Conservation (phyloP, 2,797 vertebrate genomes). For the Tamandua tetradactyla region DNA sequence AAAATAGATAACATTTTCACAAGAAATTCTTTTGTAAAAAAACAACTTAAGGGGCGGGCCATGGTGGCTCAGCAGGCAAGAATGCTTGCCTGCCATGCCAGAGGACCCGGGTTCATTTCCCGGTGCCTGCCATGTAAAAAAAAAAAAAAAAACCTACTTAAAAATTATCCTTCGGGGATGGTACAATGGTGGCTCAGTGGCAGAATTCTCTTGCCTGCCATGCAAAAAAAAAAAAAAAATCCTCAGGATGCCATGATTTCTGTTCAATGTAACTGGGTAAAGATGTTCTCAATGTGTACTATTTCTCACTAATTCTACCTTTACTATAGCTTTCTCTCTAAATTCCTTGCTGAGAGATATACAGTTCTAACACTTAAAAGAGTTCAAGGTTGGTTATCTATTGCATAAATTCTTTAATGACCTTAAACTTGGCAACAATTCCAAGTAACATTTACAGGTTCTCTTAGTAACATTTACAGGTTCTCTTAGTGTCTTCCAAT, state of each 20-base stretch:
- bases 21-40: constrained; percentile 9
- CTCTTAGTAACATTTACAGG: background rate
- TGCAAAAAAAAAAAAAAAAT: too few relatives aligned
- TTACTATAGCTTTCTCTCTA: background rate
- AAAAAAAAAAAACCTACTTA: too few relatives aligned
- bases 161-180: too few relatives aligned
- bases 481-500: background rate
- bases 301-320: background rate
- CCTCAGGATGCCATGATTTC: background rate
- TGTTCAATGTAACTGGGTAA: background rate
- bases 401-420: background rate
- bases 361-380: background rate
- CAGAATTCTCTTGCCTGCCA: too few relatives aligned
- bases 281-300: background rate
- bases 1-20: background rate
- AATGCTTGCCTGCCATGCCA: too few relatives aligned
- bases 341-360: background rate
- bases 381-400: background rate
- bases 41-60: too few relatives aligned
- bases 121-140: too few relatives aligned
- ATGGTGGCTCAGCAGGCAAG: too few relatives aligned
- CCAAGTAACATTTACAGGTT: background rate
- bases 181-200: too few relatives aligned
- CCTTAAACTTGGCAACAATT: background rate
- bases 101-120: too few relatives aligned